Conservation (phyloP, 2,888 invertebrate species). For the Matsumyia berberina region DNA sequence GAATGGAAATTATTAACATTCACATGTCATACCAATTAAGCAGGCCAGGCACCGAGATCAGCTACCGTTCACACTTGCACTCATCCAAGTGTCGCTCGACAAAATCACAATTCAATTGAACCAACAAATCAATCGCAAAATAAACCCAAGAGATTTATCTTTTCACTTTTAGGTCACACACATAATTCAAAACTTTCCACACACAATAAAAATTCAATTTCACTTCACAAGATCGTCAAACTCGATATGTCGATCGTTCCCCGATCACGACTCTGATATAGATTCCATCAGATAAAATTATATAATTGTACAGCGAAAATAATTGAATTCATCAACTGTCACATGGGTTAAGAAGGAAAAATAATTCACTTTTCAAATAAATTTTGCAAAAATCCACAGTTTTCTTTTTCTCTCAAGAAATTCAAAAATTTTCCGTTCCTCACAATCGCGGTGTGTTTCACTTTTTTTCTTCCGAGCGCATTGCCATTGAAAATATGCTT, state of each 20-base stretch:
- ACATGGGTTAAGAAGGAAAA: neutral
- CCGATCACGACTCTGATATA: neutral
- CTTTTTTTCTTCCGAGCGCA: conserved; percentile 48
- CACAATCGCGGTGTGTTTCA: conserved; percentile 55
- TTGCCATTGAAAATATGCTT: conserved; percentile 65
- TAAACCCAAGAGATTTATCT: neutral
- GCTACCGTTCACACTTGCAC: conserved; percentile 41
- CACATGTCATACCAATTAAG: conserved; percentile 57
- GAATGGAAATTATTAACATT: neutral
- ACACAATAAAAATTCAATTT: neutral
- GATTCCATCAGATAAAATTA: conserved; percentile 29
- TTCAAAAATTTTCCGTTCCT: neutral
- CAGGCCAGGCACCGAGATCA: conserved; percentile 39
- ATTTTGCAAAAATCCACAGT: neutral
- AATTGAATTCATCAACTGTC: neutral
- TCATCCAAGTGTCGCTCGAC: conserved; percentile 37
- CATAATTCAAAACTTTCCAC: conserved; percentile 25
- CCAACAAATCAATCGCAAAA: neutral
- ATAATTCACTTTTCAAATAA: conserved; percentile 7
- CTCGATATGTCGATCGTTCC: neutral
- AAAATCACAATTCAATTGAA: neutral
- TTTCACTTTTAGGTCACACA: conserved; percentile 13
- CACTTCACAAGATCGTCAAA: conserved; percentile 7
- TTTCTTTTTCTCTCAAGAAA: neutral
- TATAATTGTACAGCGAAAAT: conserved; percentile 19